Evolutionary conservation across 2,113 vertebrate species (phyloP).

Genomic region (Struthidea cinerea): DNA sequence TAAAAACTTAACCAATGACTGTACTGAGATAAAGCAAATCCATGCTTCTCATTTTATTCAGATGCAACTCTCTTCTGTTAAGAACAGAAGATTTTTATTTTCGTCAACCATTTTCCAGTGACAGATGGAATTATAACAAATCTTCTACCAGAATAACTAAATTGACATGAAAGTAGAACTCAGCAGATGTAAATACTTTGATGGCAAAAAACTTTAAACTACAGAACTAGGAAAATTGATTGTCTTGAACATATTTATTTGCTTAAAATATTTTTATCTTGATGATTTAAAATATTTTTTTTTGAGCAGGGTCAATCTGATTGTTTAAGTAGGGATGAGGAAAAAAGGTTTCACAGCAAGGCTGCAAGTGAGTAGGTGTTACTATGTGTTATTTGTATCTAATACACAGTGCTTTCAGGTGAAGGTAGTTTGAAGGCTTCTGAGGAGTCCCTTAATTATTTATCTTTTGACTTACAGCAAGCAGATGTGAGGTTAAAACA

Average conservation of each 20-base stretch:
- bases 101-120: not conserved
- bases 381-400: not conserved
- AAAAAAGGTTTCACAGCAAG: not conserved
- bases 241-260: not conserved
- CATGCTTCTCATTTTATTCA: not conserved
- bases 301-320: not conserved
- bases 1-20: not conserved
- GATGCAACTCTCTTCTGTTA: not conserved
- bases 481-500: not conserved
- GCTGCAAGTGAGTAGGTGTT: not conserved
- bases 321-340: not conserved
- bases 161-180: not conserved
- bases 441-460: not conserved
- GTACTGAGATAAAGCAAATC: not conserved
- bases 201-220: not conserved
- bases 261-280: not conserved
- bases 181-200: not conserved
- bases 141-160: not conserved
- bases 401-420: not conserved
- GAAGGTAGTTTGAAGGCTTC: not conserved
- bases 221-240: not conserved
- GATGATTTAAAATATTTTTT: not conserved
- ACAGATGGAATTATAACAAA: not conserved
- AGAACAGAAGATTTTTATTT: not conserved
- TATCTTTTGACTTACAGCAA: not conserved